Evolutionary conservation across 64 coral and sea anemone species (phyloP).

Genomic region (Porites australiensis): DNA sequence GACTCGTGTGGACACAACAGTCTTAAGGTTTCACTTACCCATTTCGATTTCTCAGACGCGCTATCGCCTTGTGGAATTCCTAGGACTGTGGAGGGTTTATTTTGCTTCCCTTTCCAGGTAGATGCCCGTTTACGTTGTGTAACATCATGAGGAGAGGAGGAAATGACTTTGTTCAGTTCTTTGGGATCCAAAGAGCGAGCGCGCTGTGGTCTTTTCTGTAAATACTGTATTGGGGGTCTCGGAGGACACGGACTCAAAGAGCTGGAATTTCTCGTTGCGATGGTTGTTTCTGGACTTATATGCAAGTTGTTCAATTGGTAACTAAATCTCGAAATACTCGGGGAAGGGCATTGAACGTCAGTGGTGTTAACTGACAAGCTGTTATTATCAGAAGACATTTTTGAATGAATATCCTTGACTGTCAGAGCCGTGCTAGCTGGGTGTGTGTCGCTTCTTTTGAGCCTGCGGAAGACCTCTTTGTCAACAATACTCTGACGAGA

Average conservation of each 20-base stretch:
- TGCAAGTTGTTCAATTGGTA: neutral
- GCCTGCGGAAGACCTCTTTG: neutral
- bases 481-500: neutral
- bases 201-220: neutral
- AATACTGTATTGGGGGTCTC: neutral
- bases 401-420: slow-evolving; percentile 6
- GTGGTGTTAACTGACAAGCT: neutral
- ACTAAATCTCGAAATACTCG: neutral
- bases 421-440: neutral
- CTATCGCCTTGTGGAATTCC: neutral
- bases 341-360: neutral
- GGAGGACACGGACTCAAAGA: neutral
- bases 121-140: neutral
- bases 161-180: neutral
- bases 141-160: neutral
- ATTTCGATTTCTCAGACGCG: neutral
- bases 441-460: neutral
- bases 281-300: neutral
- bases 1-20: too few species aligned
- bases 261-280: neutral
- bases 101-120: neutral
- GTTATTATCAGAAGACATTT: neutral
- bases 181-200: neutral
- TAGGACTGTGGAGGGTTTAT: neutral
- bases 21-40: neutral